Conservation (phyloP, 37 sponge, comb jelly and placozoan species). For the Halisarca cf. caerulea region DNA sequence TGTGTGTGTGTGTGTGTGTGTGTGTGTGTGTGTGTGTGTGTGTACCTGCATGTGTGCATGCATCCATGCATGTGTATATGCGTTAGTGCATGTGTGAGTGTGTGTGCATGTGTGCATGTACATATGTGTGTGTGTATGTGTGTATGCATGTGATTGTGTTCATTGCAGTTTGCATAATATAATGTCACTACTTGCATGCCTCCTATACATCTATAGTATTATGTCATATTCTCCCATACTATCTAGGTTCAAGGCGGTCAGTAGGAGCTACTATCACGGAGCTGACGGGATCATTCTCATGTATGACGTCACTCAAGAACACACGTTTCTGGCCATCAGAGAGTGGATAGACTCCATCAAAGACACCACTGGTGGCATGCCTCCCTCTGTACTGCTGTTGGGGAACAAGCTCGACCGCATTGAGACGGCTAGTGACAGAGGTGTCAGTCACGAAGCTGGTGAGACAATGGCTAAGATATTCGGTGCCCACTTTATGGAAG, state of each 20-base stretch:
- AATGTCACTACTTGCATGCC: too few species aligned
- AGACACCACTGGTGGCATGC: slow-evolving; percentile 51
- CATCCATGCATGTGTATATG: not conserved
- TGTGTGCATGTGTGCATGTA: not conserved
- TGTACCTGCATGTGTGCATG: not conserved
- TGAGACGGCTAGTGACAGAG: slow-evolving; percentile 35
- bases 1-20: too few species aligned
- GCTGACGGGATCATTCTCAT: slow-evolving; percentile 79
- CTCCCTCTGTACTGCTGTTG: slow-evolving; percentile 55
- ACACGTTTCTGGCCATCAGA: slow-evolving; percentile 75
- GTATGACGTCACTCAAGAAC: slow-evolving; percentile 80
- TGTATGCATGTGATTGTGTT: not conserved
- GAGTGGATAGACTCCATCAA: slow-evolving; percentile 80
- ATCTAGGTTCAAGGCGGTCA: slow-evolving; percentile 66
- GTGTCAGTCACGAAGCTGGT: slow-evolving; percentile 62
- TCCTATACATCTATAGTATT: too few species aligned
- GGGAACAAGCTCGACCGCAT: slow-evolving; percentile 65
- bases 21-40: too few species aligned
- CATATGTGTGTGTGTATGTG: not conserved
- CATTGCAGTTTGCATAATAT: not conserved
- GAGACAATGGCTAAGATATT: slow-evolving; percentile 67
- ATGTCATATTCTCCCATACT: not conserved
- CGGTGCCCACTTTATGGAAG: slow-evolving; percentile 50
- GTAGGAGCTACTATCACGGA: slow-evolving; percentile 75
- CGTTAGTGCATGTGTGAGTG: not conserved